A percentile compares a stretch with the other conserved stretches of the same genome.
Evolutionary conservation across 2,888 invertebrate genomes (phyloP).

Genomic region (Malthinus flaveolus): DNA sequence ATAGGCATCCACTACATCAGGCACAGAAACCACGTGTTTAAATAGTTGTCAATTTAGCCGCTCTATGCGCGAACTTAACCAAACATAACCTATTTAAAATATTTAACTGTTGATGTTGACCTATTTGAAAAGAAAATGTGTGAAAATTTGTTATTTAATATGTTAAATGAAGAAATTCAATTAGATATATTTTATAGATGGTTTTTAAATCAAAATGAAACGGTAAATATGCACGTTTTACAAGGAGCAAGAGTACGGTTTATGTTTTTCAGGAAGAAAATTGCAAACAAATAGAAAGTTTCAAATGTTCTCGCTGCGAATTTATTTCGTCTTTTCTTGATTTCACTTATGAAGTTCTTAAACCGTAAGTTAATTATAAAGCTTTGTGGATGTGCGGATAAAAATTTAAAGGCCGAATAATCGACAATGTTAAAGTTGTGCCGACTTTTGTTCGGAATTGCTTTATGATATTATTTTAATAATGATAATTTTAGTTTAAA

Average conservation of each 20-base stretch:
- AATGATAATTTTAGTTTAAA: not conserved
- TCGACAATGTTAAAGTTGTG: too few relatives aligned
- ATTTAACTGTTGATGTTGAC: not conserved
- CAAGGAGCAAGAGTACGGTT: conserved; percentile 24
- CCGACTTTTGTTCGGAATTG: conserved; percentile 26
- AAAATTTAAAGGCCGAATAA: too few relatives aligned
- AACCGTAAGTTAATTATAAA: conserved; percentile 13
- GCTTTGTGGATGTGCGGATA: too few relatives aligned
- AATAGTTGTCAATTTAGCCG: not conserved
- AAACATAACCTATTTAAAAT: conserved; percentile 31
- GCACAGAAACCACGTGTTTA: too few relatives aligned
- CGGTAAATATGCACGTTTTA: conserved; percentile 48
- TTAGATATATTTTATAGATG: conserved; percentile 54
- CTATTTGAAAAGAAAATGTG: conserved; percentile 50
- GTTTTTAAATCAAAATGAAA: conserved; percentile 53
- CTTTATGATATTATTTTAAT: too few relatives aligned
- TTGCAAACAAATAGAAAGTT: conserved; percentile 1
- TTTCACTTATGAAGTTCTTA: conserved; percentile 47
- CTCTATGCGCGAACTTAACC: conserved; percentile 1
- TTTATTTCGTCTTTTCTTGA: conserved; percentile 51
- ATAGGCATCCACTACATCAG: too few relatives aligned
- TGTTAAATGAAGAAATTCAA: conserved; percentile 55
- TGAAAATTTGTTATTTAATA: conserved; percentile 57
- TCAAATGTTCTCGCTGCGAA: conserved; percentile 41
- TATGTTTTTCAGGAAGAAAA: conserved; percentile 41